Conservation (phyloP, 37 sponge, comb jelly and placozoan species). For the Petrosia ficiformis region DNA sequence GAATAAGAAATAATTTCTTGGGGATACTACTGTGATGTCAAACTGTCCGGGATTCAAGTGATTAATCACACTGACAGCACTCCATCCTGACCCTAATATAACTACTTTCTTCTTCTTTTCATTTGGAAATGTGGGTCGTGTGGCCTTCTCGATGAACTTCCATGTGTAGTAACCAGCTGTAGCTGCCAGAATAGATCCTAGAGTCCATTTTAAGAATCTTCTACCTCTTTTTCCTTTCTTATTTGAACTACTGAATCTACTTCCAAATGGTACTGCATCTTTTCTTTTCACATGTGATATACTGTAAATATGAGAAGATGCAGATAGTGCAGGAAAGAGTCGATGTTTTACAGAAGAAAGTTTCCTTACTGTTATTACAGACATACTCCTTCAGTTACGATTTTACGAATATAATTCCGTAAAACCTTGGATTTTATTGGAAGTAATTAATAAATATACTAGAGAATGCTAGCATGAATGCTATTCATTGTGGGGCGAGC, state of each 20-base stretch:
- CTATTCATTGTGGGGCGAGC: too few species aligned
- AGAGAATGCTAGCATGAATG: too few species aligned
- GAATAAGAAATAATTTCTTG: constrained; percentile 73
- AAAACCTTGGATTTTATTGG: too few species aligned
- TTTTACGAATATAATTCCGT: too few species aligned
- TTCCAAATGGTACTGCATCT: too few species aligned
- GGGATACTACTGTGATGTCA: constrained; percentile 62
- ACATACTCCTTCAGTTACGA: too few species aligned
- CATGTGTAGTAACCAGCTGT: constrained; percentile 19
- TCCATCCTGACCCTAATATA: constrained; percentile 73
- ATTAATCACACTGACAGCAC: constrained; percentile 58
- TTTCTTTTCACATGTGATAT: too few species aligned
- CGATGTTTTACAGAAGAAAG: too few species aligned
- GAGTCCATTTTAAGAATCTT: constrained; percentile 15
- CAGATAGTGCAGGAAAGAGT: too few species aligned
- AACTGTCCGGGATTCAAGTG: constrained; percentile 54
- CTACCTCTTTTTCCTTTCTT: background rate
- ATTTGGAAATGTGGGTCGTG: constrained; percentile 22
- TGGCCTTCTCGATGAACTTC: constrained; percentile 17
- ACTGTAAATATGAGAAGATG: too few species aligned
- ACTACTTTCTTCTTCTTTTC: constrained; percentile 47
- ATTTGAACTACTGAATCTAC: background rate
- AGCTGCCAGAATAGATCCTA: background rate
- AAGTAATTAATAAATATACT: too few species aligned
- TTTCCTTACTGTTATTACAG: too few species aligned